These are phyloP conservation scores for Crocuta crocuta DNA, from an alignment of 2,113 vertebrate genomes.

Conservation along the genomic window DNA sequence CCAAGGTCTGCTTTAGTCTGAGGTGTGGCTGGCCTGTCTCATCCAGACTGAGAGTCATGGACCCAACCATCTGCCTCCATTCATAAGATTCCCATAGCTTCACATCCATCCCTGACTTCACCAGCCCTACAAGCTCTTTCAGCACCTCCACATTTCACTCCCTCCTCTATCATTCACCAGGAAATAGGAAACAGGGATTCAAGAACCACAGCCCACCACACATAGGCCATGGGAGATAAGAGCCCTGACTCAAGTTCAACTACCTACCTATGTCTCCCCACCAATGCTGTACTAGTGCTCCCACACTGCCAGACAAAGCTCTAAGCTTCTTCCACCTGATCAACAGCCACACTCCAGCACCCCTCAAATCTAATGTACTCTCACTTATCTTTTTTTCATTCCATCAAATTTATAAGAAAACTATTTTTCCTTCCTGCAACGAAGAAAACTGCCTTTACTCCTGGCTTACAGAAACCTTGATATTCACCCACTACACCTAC, in stretches of 20 bases:
- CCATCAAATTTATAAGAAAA: neutral
- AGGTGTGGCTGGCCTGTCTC: neutral
- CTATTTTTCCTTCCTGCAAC: neutral
- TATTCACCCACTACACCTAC: neutral
- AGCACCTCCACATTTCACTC: neutral
- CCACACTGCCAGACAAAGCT: neutral
- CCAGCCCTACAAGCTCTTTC: neutral
- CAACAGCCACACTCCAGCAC: no score
- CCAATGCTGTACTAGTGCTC: neutral
- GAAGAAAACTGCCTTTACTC: neutral
- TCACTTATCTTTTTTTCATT: neutral
- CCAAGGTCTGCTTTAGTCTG: neutral
- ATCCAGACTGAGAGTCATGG: neutral
- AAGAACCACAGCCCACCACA: neutral
- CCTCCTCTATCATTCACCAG: neutral
- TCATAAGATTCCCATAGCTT: neutral
- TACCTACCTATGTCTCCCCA: neutral
- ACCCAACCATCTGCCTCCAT: neutral
- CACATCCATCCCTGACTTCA: neutral
- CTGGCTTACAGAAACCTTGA: neutral
- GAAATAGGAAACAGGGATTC: neutral
- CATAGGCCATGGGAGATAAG: neutral
- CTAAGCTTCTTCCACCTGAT: neutral
- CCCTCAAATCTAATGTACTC: neutral
- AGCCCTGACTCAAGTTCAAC: neutral